These are phyloP conservation scores for Phortica variegata DNA, from an alignment of 1,140 invertebrate species.

Conservation along the genomic window DNA sequence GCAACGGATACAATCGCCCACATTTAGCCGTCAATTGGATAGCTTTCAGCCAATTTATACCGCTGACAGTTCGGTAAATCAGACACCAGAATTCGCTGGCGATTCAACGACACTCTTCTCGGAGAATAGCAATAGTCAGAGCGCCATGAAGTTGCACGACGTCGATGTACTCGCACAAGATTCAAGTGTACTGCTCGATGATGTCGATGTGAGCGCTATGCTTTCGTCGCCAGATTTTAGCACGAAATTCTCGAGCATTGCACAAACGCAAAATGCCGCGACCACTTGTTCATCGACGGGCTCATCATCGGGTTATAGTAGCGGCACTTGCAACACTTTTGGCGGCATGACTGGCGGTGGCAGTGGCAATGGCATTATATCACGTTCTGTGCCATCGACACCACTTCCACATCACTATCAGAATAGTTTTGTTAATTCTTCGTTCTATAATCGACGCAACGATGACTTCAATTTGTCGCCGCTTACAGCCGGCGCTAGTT, in stretches of 20 bases:
- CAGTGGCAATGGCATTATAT: slow-evolving; percentile 39
- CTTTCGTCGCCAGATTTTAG: slow-evolving; percentile 42
- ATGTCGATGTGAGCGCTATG: slow-evolving; percentile 38
- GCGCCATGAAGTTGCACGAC: slow-evolving; percentile 28
- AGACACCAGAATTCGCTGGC: background rate
- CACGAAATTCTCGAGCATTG: slow-evolving; percentile 37
- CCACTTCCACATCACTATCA: slow-evolving; percentile 60
- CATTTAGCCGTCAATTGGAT: slow-evolving; percentile 24
- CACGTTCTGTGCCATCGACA: slow-evolving; percentile 66
- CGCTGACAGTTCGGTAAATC: slow-evolving; percentile 65
- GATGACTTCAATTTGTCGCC: slow-evolving; percentile 44
- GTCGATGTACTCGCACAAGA: slow-evolving; percentile 19
- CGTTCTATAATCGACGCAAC: slow-evolving; percentile 27
- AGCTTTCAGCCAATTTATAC: slow-evolving; percentile 53
- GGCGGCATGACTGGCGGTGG: slow-evolving; percentile 15
- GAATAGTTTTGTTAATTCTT: slow-evolving; percentile 23
- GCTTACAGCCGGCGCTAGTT: slow-evolving; percentile 34
- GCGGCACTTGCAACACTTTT: slow-evolving; percentile 22
- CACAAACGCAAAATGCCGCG: slow-evolving; percentile 31
- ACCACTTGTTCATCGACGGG: slow-evolving; percentile 48
- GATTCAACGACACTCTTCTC: slow-evolving; percentile 28
- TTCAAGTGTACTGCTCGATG: slow-evolving; percentile 33
- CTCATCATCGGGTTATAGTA: slow-evolving; percentile 46
- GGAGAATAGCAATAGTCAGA: slow-evolving; percentile 50
- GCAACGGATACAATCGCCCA: slow-evolving; percentile 39